Evolutionary conservation across 2,888 invertebrate species (phyloP), one percentile per base, ranked within the genome.

Genomic region (Tolmerus cingulatus): DNA sequence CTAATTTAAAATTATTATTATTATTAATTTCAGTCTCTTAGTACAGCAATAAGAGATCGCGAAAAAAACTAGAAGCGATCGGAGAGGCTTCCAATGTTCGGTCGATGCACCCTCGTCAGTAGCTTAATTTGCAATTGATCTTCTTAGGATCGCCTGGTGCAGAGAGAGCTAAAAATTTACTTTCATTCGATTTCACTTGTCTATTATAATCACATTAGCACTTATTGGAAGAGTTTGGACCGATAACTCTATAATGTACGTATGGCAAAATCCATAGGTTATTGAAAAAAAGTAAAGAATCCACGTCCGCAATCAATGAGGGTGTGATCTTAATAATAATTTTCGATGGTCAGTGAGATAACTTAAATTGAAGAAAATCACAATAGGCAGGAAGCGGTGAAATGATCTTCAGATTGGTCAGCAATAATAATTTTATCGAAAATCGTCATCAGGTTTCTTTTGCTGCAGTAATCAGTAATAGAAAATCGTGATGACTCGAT

Each of bases 101-200:
- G 37, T 43, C 78, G 23, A 43, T 78, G 78, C 40, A 78, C 78
- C 40, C n/a, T 76, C 37, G 14, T 37, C 78, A n/a, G n/a, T 5
- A 40, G 23, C 14, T 78, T 43, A 43, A 23, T 78, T 40, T 40
- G 5, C 27, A 76, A 76, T 40, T 43, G 40, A 46, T 78, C 78
- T 78, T 19, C 40, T 77, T 77, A 77, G 46, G 23, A 79, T 79
- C 46, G 55, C 55, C 55, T 34, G n/a, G 34, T 51, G 34, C n/a
- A 81, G 81, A 81, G 66, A 66, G 81, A 81, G 81, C 55, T 55
- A 43, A 30, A 30, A 27, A 30, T 46, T 81, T 81, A 81, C 81
- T 81, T 81, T 81, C 81, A 55, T 81, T 81, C 81, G 81, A 81
- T 81, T 81, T 81, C 81, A 81, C 81, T 81, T 81, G 55, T 81